A percentile compares a stretch with the other conserved stretches of the same genome.
phyloP scores from a whole-genome alignment of 2,888 invertebrate genomes.

The Folsomia manolachei region DNA sequence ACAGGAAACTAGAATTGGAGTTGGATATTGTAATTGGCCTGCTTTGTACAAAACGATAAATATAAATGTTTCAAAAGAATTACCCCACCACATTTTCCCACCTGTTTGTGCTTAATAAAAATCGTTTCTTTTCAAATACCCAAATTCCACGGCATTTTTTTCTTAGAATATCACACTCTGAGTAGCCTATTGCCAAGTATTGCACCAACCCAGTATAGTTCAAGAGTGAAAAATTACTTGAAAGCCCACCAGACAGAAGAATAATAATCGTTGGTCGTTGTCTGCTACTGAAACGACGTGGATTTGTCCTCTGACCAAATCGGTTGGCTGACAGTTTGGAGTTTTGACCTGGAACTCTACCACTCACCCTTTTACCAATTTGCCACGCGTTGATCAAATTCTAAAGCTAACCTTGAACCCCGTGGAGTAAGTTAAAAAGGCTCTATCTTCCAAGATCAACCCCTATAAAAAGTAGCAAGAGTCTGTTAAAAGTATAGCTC shows the following conservation, averaged over 20 bases:
- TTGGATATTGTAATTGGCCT: too few relatives aligned
- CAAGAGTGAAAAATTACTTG: not conserved
- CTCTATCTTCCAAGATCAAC: slow-evolving; percentile 1
- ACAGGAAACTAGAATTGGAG: too few relatives aligned
- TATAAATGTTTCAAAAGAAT: too few relatives aligned
- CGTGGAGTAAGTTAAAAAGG: slow-evolving; percentile 21
- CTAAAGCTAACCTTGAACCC: slow-evolving; percentile 47
- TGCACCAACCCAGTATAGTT: not conserved
- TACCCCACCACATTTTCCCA: too few relatives aligned
- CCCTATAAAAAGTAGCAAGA: too few relatives aligned
- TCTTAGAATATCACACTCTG: too few relatives aligned
- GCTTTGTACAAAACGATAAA: too few relatives aligned
- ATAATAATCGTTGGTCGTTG: slow-evolving; percentile 1
- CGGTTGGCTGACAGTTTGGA: not conserved
- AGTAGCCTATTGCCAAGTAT: too few relatives aligned
- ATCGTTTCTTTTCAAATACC: not conserved
- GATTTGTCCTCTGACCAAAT: not conserved
- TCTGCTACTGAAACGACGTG: not conserved
- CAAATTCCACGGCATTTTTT: not conserved
- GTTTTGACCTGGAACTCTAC: slow-evolving; percentile 28
- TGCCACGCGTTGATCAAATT: slow-evolving; percentile 50
- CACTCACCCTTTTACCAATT: slow-evolving; percentile 49
- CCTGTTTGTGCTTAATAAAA: not conserved
- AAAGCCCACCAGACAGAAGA: not conserved
- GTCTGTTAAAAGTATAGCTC: too few relatives aligned